Evolutionary conservation across 1,140 invertebrate species (phyloP), one percentile per base, ranked within the genome.

Genomic region (Drosophila cardini): DNA sequence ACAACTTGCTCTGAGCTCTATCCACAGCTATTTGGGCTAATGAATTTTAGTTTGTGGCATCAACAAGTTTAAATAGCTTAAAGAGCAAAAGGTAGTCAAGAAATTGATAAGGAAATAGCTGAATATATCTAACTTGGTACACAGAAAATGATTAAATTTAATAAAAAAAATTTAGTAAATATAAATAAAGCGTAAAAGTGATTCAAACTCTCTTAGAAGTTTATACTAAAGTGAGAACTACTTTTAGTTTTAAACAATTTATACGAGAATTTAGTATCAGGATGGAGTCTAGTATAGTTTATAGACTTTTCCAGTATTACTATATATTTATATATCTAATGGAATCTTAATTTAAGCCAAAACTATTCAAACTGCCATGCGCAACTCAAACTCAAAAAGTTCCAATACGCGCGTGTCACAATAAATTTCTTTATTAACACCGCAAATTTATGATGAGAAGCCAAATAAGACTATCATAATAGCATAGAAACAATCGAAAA

Each of bases 1-100:
- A 11, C 62, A 21, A 53, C 58, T 34, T 56, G 50, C 62, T 56
- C 63, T 78, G 74, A 15, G 58, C 62, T 60, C 50, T 72, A 76
- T 82, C 83, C 82, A 76, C 83, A 76, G 63, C 70, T 70, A 82
- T 85, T 87, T 78, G 40, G 43, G 76, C 60, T 82, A 85, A 87
- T 85, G 82, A 82, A 85, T 85, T 85, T 85, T 78, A 85, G 87
- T 85, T 87, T 82, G 78, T 67, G 76, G 82, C 83, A 86, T 85
- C 82, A 85, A 85, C 82, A 82, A 85, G 82, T 82, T 85, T 69
- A 75, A 78, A 67, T 77, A 85, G 71, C 60, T 65, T 50, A 50
- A 5, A 26, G 21, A 26, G 21, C 21, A 2, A 21, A 21, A 21
- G 21, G 21, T 21, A 21, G 21, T 5, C 21, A 26, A 53, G 53